Evolutionary conservation across 1,140 invertebrate genomes (phyloP).

Genomic region (Lanistes nyassanus): DNA sequence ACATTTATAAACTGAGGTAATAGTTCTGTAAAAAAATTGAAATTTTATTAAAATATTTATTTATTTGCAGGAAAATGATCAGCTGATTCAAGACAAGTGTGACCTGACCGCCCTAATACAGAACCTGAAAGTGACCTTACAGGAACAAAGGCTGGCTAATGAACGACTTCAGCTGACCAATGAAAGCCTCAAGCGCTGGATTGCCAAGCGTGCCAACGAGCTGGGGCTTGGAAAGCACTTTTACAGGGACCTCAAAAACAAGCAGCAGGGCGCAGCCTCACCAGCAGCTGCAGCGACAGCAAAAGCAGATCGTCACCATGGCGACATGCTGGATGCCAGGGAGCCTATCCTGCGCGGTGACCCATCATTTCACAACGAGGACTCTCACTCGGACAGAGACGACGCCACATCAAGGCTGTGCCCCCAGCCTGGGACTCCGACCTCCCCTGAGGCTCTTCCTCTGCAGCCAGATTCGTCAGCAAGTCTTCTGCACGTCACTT

Average conservation of each 20-base stretch:
- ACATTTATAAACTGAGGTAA: too few species aligned
- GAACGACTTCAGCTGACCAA: neutral
- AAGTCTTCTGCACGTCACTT: neutral
- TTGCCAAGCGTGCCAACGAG: neutral
- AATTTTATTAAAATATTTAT: neutral
- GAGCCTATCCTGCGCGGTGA: slow-evolving; percentile 8
- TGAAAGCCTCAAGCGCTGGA: slow-evolving; percentile 17
- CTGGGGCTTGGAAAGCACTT: slow-evolving; percentile 12
- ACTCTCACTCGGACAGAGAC: neutral
- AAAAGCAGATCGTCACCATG: neutral
- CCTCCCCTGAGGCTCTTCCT: neutral
- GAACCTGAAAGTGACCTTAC: neutral
- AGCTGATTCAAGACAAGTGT: slow-evolving; percentile 20
- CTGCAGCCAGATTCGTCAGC: neutral
- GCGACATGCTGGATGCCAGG: neutral
- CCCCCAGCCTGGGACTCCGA: too few species aligned
- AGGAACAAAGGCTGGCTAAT: slow-evolving; percentile 3
- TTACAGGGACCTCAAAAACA: neutral
- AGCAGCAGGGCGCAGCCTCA: neutral
- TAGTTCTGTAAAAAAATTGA: too few species aligned
- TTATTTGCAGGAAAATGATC: slow-evolving; percentile 18
- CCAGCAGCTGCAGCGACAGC: neutral
- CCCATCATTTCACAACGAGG: neutral
- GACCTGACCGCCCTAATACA: slow-evolving; percentile 10
- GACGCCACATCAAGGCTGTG: neutral